Evolutionary conservation across 2,113 vertebrate species (phyloP).

Genomic region (Alethe diademata): DNA sequence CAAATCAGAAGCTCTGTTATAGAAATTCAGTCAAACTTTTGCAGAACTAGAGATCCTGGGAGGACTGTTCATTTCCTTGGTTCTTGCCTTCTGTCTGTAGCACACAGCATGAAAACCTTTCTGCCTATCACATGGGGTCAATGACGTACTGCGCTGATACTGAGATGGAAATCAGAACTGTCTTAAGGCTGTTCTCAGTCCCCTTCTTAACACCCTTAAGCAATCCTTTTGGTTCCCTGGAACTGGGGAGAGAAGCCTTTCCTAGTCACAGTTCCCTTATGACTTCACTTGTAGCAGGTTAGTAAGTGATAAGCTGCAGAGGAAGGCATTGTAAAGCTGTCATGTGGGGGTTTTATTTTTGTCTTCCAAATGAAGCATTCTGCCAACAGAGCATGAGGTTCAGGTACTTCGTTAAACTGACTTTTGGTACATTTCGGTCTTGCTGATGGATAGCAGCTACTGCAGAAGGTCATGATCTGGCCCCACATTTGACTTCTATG

Average conservation of each 20-base stretch:
- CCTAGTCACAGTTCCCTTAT: background rate
- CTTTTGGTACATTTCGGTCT: background rate
- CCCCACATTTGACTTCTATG: background rate
- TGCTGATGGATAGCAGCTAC: background rate
- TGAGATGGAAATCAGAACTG: background rate
- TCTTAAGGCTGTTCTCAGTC: background rate
- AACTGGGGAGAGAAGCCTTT: background rate
- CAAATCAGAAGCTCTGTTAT: background rate
- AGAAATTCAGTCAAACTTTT: background rate
- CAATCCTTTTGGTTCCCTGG: background rate
- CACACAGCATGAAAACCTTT: background rate
- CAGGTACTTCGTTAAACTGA: background rate
- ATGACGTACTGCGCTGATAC: accelerated
- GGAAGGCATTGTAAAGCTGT: background rate
- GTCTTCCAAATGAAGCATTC: background rate
- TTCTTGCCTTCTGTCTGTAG: background rate
- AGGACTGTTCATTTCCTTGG: background rate
- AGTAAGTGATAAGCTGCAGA: background rate
- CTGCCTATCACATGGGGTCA: background rate
- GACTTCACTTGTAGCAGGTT: background rate
- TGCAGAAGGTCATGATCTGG: background rate
- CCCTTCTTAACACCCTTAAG: background rate
- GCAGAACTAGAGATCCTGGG: background rate
- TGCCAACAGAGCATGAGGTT: background rate
- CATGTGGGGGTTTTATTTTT: accelerated